Conservation (phyloP, 30 jellyfish, hydroid and myxozoan genomes). For the Pelagia noctiluca region DNA sequence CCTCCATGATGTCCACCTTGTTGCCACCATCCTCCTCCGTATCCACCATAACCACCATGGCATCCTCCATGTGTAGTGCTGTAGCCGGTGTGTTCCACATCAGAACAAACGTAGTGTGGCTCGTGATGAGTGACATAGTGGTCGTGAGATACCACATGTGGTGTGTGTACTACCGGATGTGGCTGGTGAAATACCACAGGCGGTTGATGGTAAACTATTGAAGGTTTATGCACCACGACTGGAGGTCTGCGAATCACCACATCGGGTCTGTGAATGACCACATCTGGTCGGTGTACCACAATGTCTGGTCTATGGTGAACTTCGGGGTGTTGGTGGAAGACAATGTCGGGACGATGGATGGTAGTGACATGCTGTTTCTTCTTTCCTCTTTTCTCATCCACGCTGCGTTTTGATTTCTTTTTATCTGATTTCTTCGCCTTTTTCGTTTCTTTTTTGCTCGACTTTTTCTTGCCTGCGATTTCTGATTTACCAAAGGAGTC, state of each 20-base stretch:
- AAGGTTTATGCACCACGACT: conserved; percentile 87
- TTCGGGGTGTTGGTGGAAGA: conserved; percentile 91
- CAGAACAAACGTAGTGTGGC: conserved; percentile 90
- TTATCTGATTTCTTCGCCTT: conserved; percentile 10
- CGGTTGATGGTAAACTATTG: conserved; percentile 88
- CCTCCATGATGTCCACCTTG: conserved; percentile 35
- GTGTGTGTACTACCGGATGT: conserved; percentile 80
- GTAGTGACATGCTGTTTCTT: conserved; percentile 92
- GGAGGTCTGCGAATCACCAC: conserved; percentile 97
- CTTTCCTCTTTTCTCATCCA: conserved; percentile 40
- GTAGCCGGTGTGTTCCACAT: conserved; percentile 59
- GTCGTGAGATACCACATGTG: conserved; percentile 82
- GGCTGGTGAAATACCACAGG: conserved; percentile 97
- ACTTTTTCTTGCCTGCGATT: conserved; percentile 22
- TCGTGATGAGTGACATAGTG: conserved; percentile 72
- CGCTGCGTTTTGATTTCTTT: conserved; percentile 55
- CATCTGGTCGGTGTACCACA: conserved; percentile 92
- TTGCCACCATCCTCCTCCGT: conserved; percentile 32
- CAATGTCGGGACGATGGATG: conserved; percentile 83
- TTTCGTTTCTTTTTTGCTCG: conserved; percentile 29
- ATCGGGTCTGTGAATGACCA: conserved; percentile 91
- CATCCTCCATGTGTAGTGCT: conserved; percentile 14
- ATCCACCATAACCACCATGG: conserved; percentile 30
- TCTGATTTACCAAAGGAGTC: conserved; percentile 60
- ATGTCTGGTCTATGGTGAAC: conserved; percentile 91